Percentiles rank a stretch among this genome's conserved stretches.
Evolutionary conservation across 1,140 invertebrate species (phyloP).

Genomic region (Mesaphorura yosii): DNA sequence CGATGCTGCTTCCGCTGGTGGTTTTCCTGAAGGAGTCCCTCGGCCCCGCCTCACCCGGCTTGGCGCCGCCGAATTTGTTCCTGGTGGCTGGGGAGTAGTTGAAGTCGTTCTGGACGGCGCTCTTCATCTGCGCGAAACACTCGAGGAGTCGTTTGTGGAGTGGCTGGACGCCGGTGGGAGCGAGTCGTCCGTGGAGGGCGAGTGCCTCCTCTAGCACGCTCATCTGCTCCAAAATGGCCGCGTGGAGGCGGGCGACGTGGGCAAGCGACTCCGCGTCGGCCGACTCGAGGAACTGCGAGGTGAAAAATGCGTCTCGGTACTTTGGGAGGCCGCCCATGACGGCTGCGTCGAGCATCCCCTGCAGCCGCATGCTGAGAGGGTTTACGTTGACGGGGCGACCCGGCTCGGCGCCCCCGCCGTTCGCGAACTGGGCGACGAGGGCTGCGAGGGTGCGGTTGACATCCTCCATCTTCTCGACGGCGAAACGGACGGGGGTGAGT

Average conservation of each 20-base stretch:
- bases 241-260: conserved; percentile 43
- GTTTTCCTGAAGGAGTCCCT: conserved; percentile 45
- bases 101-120: conserved; percentile 20
- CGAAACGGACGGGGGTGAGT: conserved; percentile 79
- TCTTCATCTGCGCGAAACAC: conserved; percentile 61
- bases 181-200: conserved; percentile 65
- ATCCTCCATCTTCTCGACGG: conserved; percentile 83
- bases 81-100: conserved; percentile 16
- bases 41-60: conserved; percentile 27
- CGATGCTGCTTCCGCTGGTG: conserved; percentile 4
- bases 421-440: conserved; percentile 61
- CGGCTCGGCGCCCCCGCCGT: conserved; percentile 51
- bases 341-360: conserved; percentile 85
- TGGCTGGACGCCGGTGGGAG: conserved; percentile 67
- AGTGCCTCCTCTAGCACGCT: conserved; percentile 66
- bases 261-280: conserved; percentile 56
- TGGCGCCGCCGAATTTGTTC: background rate
- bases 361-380: conserved; percentile 80
- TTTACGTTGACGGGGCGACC: conserved; percentile 65
- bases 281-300: conserved; percentile 60
- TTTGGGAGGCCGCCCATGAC: conserved; percentile 93
- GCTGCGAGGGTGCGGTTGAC: conserved; percentile 71
- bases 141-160: conserved; percentile 77
- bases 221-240: conserved; percentile 62
- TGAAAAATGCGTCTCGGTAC: conserved; percentile 86